Evolutionary conservation across 1,140 invertebrate species (phyloP), one percentile per base, ranked within the genome.

Genomic region (Philopotamus ludificatus): DNA sequence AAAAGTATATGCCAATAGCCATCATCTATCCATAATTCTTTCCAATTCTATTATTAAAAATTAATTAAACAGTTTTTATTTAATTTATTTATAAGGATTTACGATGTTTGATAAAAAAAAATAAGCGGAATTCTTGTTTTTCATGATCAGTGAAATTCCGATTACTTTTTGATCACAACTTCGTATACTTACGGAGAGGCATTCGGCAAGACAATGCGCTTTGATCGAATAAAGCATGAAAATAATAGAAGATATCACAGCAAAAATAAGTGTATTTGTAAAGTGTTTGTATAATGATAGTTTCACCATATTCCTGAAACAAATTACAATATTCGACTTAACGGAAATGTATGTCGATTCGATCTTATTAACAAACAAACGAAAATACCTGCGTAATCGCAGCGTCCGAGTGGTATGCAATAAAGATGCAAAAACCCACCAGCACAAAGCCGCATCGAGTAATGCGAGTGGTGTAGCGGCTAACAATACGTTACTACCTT

Each of bases 1-100:
- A 97, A 97, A 16, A 96, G 79, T 18, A 97, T 84, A 76, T 95
- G 93, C 95, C 95, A 97, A 76, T 92, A 97, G 1, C 92, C 94
- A 65, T 94, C 92, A 78, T 97, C 93, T 63, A 97, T 75, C 92
- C 92, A 95, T 57, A 96, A 80, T 75, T 94, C 88, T 73, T 90
- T 91, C 94, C 94, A 97, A 63, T 94, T 89, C 86, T 90, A 74
- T 65, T 74, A 77, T 71, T 1, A 49, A 8, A 47, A 64, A 26
- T 21, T 12, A 47, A 15, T 4, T 47, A 15, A n/a, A n/a, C n/a
- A n/a, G n/a, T n/a, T n/a, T n/a, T n/a, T n/a, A 41, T 39, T 25
- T 18, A 28, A 23, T 3, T 3, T 60, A 28, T 60, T 25, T 4
- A 20, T 16, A 47, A 47, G 4, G 28, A 7, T 34, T 34, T 34